A percentile compares a stretch with the other conserved stretches of the same genome.
phyloP scores from a whole-genome alignment of 2,113 vertebrate species.

The Mobula hypostoma region DNA sequence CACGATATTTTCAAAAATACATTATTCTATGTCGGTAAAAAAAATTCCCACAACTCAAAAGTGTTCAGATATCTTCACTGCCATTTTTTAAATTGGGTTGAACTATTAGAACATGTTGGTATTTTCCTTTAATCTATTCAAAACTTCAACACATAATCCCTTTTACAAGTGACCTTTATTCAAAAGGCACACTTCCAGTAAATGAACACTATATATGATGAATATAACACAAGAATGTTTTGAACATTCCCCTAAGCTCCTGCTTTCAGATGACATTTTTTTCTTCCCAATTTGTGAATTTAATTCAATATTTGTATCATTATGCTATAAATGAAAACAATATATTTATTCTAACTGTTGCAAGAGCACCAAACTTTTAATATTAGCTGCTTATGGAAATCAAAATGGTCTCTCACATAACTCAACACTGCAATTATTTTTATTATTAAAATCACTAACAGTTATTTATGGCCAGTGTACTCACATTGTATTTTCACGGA shows the following conservation, averaged over 20 bases:
- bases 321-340: neutral
- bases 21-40: neutral
- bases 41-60: neutral
- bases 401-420: neutral
- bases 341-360: neutral
- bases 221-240: neutral
- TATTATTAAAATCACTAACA: neutral
- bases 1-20: neutral
- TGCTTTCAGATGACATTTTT: neutral
- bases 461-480: neutral
- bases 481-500: neutral
- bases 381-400: neutral
- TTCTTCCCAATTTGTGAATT: neutral
- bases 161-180: neutral
- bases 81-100: neutral
- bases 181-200: neutral
- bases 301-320: slow-evolving; percentile 2
- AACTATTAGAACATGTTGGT: neutral
- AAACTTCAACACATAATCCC: neutral
- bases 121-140: neutral
- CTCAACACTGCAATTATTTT: slow-evolving; percentile 2
- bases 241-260: neutral
- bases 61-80: neutral
- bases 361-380: neutral
- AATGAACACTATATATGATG: neutral